phyloP scores from a whole-genome alignment of 2,888 invertebrate genomes.

The Polydrusus pterygomalis region DNA sequence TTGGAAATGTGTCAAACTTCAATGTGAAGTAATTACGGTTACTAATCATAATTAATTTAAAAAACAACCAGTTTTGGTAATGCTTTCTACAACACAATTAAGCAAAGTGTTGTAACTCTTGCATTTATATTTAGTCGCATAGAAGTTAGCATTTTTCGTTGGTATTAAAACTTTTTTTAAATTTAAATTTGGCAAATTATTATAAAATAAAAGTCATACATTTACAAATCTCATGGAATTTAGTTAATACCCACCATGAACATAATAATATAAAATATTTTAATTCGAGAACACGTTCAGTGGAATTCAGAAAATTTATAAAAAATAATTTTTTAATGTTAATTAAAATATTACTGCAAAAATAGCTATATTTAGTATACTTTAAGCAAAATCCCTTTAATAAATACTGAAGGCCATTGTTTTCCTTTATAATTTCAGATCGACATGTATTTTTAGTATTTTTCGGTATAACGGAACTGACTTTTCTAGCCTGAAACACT shows the following conservation, averaged over 20 bases:
- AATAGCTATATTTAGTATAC: slow-evolving; percentile 68
- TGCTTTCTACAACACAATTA: too few species aligned
- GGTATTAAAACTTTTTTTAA: too few species aligned
- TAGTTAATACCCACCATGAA: slow-evolving; percentile 61
- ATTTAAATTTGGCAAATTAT: too few species aligned
- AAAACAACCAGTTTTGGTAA: too few species aligned
- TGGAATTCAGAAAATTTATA: slow-evolving; percentile 71
- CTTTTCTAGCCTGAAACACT: slow-evolving; percentile 18
- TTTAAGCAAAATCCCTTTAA: slow-evolving; percentile 67
- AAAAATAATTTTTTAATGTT: slow-evolving; percentile 64
- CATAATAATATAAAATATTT: slow-evolving; percentile 65
- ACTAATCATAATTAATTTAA: too few species aligned
- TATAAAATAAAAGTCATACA: slow-evolving; percentile 37
- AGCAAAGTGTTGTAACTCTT: too few species aligned
- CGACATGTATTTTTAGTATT: slow-evolving; percentile 14
- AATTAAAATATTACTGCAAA: slow-evolving; percentile 67
- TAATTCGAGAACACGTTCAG: slow-evolving; percentile 73
- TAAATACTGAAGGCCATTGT: slow-evolving; percentile 65
- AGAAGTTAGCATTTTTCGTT: too few species aligned
- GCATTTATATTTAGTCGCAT: too few species aligned
- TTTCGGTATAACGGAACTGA: background rate
- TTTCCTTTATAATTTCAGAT: slow-evolving; percentile 65
- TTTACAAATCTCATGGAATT: slow-evolving; percentile 36
- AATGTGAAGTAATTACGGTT: too few species aligned
- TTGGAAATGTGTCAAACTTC: background rate